A percentile compares a stretch with the other conserved stretches of the same genome.
Evolutionary conservation across 37 sponge, comb jelly and placozoan genomes (phyloP).

Genomic region (Haliclona indistincta): DNA sequence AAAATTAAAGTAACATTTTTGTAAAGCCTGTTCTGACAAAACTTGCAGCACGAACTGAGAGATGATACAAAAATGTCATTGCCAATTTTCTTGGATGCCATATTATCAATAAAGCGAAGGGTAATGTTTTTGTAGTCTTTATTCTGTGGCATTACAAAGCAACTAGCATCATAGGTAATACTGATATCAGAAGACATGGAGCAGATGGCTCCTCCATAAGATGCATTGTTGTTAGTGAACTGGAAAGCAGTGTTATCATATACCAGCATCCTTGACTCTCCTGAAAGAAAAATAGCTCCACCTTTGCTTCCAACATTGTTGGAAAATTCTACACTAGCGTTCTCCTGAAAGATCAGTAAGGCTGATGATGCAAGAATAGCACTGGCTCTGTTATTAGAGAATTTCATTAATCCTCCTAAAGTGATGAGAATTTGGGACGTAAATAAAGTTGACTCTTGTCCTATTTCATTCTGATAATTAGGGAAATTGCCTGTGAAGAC

Average conservation of each 20-base stretch:
- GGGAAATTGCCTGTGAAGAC: background rate
- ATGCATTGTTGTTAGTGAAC: background rate
- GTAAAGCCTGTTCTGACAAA: background rate
- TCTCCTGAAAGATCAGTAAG: background rate
- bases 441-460: background rate
- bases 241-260: background rate
- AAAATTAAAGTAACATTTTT: conserved; percentile 1
- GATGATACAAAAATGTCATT: conserved; percentile 4
- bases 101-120: background rate
- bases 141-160: background rate
- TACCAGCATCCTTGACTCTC: background rate
- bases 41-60: background rate
- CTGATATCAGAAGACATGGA: background rate
- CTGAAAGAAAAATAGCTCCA: background rate
- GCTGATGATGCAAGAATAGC: background rate
- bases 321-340: background rate
- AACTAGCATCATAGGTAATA: background rate
- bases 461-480: background rate
- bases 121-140: background rate
- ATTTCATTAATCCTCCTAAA: background rate
- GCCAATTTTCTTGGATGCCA: background rate
- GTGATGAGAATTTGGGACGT: background rate
- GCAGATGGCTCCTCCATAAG: conserved; percentile 10
- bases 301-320: background rate
- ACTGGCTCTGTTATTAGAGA: background rate